Conservation (phyloP, 2,888 invertebrate species). For the Hypena proboscidalis region DNA sequence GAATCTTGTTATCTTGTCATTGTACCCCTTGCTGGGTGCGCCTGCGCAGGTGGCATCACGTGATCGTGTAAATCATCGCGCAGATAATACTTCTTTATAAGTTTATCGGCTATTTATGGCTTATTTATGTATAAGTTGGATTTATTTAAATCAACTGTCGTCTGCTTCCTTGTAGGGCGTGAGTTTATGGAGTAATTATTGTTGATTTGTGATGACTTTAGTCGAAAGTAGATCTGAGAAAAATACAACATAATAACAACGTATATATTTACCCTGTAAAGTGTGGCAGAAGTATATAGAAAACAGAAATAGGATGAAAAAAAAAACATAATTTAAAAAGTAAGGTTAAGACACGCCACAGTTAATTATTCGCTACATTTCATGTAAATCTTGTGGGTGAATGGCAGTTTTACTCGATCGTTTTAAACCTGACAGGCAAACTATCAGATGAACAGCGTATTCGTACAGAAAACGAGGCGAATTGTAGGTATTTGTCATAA, state of each 20-base stretch:
- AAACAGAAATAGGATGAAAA: not conserved
- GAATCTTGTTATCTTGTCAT: too few species aligned
- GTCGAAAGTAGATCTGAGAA: too few species aligned
- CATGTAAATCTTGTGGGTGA: too few species aligned
- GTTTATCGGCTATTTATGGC: not conserved
- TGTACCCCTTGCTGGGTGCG: not conserved
- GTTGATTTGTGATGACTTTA: not conserved
- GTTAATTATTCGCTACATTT: too few species aligned
- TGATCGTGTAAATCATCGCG: conserved; percentile 2
- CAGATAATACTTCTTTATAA: not conserved
- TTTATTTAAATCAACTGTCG: not conserved
- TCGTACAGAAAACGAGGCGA: conserved; percentile 25
- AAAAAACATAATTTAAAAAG: too few species aligned
- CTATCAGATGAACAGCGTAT: conserved; percentile 2
- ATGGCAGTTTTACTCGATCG: too few species aligned
- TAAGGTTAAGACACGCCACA: too few species aligned
- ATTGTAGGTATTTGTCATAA: conserved; percentile 32
- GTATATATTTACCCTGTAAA: too few species aligned
- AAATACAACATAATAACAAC: too few species aligned
- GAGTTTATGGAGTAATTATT: not conserved
- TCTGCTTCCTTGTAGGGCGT: not conserved
- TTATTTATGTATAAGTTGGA: not conserved
- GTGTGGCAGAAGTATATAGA: too few species aligned
- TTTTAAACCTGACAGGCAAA: too few species aligned
- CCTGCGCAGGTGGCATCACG: conserved; percentile 3